Evolutionary conservation across 1,140 invertebrate species (phyloP).

Genomic region (Drosophila azteca): DNA sequence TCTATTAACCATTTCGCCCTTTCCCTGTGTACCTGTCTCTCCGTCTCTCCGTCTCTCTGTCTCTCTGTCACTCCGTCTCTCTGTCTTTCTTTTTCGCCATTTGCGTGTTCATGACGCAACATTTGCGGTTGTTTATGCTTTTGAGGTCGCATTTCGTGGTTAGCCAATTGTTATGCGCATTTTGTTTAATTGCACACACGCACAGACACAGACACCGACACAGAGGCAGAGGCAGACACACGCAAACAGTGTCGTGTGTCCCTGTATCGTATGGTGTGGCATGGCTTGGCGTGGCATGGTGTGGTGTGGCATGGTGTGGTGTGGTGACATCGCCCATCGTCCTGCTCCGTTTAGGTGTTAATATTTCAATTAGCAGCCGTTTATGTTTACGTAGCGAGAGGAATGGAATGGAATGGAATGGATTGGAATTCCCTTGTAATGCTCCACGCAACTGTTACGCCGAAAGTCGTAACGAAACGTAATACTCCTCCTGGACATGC

Average conservation of each 20-base stretch:
- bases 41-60: background rate
- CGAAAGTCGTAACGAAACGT: conserved; percentile 37
- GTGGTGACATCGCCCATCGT: conserved; percentile 47
- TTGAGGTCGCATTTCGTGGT: conserved; percentile 77
- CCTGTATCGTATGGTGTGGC: conserved; percentile 20
- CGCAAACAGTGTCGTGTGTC: conserved; percentile 5
- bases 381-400: conserved; percentile 63
- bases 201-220: conserved; percentile 2
- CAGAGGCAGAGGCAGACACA: background rate
- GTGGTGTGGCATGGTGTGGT: background rate
- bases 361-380: conserved; percentile 76
- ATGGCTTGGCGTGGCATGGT: background rate
- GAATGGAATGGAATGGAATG: conserved; percentile 25
- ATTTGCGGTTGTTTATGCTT: conserved; percentile 78
- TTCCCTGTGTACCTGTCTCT: too few species aligned
- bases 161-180: conserved; percentile 75
- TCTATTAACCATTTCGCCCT: background rate
- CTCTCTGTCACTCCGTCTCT: background rate
- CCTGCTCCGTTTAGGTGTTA: conserved; percentile 65
- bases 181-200: conserved; percentile 72
- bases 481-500: background rate
- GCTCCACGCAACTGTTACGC: conserved; percentile 70
- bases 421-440: conserved; percentile 40
- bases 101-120: conserved; percentile 77
- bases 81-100: conserved; percentile 31